phyloP scores from a whole-genome alignment of 2,888 invertebrate species.

The Drosophila kambysellisi region DNA sequence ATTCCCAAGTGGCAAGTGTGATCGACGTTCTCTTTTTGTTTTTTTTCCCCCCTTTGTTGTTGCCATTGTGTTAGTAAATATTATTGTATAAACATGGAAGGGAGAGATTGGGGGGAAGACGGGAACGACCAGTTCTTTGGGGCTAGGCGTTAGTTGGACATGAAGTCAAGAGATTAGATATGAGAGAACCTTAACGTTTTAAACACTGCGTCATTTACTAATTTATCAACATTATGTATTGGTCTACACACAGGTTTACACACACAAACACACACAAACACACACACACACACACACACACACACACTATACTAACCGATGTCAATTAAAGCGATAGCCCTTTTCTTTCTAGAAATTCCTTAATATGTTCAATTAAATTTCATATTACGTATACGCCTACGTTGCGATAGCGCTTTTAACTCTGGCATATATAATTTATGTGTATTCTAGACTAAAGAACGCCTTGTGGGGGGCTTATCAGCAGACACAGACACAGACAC shows the following conservation, averaged over 20 bases:
- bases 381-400: conserved; percentile 69
- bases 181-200: conserved; percentile 36
- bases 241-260: neutral
- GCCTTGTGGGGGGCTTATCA: conserved; percentile 47
- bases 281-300: conserved; percentile 16
- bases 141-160: conserved; percentile 51
- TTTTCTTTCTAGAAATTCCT: conserved; percentile 41
- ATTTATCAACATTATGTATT: conserved; percentile 66
- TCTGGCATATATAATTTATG: conserved; percentile 27
- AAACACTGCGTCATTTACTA: conserved; percentile 76
- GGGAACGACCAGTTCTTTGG: neutral
- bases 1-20: conserved; percentile 40
- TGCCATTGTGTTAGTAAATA: conserved; percentile 48
- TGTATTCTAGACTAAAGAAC: conserved; percentile 26
- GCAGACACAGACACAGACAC: conserved; percentile 12
- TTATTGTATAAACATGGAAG: conserved; percentile 14
- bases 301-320: conserved; percentile 33
- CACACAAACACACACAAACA: conserved; percentile 11
- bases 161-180: conserved; percentile 59
- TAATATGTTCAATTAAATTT: conserved; percentile 12
- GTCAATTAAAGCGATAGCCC: neutral
- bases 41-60: conserved; percentile 16
- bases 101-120: neutral
- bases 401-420: conserved; percentile 25
- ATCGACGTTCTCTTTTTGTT: conserved; percentile 55